Percentiles rank a stretch among this genome's conserved stretches.
Conservation (phyloP, 2,113 vertebrate genomes). For the Psilopsiagon aurifrons region DNA sequence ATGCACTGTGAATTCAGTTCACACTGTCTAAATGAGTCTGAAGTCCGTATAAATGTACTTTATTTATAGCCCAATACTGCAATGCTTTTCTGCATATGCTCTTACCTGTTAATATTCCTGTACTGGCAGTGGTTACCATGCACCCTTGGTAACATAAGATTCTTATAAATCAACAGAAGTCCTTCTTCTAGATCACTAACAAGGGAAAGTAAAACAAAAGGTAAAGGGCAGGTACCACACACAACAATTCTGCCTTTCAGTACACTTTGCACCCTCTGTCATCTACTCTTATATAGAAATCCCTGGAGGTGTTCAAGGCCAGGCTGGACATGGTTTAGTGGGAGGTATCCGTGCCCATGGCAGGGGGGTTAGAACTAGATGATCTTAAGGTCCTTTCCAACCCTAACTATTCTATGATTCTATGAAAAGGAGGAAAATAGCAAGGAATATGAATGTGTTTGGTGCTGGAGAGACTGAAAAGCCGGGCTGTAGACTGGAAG, state of each 20-base stretch:
- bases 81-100: background rate
- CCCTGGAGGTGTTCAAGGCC: no score
- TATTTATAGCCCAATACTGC: background rate
- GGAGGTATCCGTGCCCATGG: no score
- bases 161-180: background rate
- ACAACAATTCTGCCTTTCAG: background rate
- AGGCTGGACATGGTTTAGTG: no score
- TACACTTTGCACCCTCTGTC: background rate
- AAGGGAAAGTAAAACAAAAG: background rate
- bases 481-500: background rate
- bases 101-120: background rate
- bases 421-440: background rate
- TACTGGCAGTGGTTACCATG: background rate
- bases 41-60: background rate
- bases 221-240: background rate
- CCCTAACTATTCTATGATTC: no score
- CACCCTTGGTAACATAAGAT: background rate
- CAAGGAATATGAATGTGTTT: background rate
- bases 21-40: background rate
- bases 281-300: fast-evolving
- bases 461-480: background rate
- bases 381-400: no score
- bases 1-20: background rate
- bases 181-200: background rate
- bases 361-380: no score